Evolutionary conservation across 2,797 vertebrate species (phyloP), one percentile per base, ranked within the genome.

Genomic region (Ibycter americanus): DNA sequence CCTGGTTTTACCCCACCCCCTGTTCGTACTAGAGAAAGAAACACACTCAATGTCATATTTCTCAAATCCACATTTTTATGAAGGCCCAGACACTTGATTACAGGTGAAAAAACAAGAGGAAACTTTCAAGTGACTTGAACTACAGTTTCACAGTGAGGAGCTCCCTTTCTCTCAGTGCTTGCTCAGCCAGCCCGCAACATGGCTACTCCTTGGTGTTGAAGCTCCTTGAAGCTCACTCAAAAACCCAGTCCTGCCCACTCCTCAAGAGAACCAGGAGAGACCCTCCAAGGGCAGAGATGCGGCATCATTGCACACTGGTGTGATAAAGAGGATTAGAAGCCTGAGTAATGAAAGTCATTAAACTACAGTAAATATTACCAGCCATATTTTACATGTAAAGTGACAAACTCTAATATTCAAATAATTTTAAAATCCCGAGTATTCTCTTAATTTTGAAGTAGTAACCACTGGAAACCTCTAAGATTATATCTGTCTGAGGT

Each of bases 1-100:
- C 31, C n/a, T 12, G 11, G 5, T 31, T 49, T 40, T 34, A 5
- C 11, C 19, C 4, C 3, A 3, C 9, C 7, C 4, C 19, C 21
- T 4, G 7, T 40, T 71, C 36, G 31, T 22, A 10, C 22, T 72
- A 56, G 4, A 36, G 16, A 56, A 79, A 34, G 5, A 49, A 22
- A 20, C 25, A 6, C 25, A 32, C 31, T 32, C 27, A 20, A 3
- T 18, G 8, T 18, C 29, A 2, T 32, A 32, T n/a, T 81, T 68
- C 42, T 55, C 42, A 42, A 27, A 19, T 7, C 10, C 7, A 9
- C 72, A 36, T 42, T 56, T 44, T 51, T 42, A 77, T 70, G 21
- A 77, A 70, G 42, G 36, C 27, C 42, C 26, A 49, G 51, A 36
- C 10, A 16, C 31, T 26, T 26, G 29, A 62, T 36, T 12, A 12